Conservation (phyloP, 2,888 invertebrate species). For the Acrocera orbiculus region DNA sequence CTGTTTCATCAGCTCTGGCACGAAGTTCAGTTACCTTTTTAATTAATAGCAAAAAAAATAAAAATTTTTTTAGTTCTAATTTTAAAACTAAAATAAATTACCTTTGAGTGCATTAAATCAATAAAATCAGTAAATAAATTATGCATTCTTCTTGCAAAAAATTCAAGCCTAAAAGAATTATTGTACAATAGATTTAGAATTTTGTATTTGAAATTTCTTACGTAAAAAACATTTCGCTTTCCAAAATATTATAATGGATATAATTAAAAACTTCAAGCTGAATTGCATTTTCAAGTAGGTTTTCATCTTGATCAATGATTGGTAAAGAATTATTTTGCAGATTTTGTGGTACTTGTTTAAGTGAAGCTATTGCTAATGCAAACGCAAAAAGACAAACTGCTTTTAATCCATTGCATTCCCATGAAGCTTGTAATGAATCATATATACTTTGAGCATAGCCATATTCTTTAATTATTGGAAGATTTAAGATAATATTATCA, state of each 20-base stretch:
- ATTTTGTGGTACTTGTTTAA: slow-evolving; percentile 39
- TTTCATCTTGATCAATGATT: slow-evolving; percentile 55
- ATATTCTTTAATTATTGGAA: slow-evolving; percentile 46
- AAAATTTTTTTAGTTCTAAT: neutral
- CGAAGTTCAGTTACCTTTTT: slow-evolving; percentile 50
- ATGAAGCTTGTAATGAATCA: slow-evolving; percentile 31
- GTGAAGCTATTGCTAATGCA: slow-evolving; percentile 46
- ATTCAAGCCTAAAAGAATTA: slow-evolving; percentile 41
- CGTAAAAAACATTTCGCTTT: slow-evolving; percentile 46
- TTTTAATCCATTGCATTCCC: slow-evolving; percentile 24
- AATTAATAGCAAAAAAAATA: neutral
- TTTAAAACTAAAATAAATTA: too few relatives aligned
- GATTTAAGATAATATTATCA: slow-evolving; percentile 47
- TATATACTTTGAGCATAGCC: slow-evolving; percentile 37
- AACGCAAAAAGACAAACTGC: slow-evolving; percentile 50
- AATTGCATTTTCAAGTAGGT: slow-evolving; percentile 60
- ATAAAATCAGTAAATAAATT: slow-evolving; percentile 80
- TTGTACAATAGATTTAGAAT: neutral
- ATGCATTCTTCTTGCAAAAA: slow-evolving; percentile 69
- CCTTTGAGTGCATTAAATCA: slow-evolving; percentile 77
- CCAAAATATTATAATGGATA: slow-evolving; percentile 52
- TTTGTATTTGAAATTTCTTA: slow-evolving; percentile 16
- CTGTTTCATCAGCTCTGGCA: slow-evolving; percentile 75
- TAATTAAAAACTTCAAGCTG: slow-evolving; percentile 65
- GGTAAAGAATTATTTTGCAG: slow-evolving; percentile 35